Percentiles rank a stretch among this genome's conserved stretches.
Conservation (phyloP, 2,113 vertebrate genomes). For the Phylloscopus whistleri region DNA sequence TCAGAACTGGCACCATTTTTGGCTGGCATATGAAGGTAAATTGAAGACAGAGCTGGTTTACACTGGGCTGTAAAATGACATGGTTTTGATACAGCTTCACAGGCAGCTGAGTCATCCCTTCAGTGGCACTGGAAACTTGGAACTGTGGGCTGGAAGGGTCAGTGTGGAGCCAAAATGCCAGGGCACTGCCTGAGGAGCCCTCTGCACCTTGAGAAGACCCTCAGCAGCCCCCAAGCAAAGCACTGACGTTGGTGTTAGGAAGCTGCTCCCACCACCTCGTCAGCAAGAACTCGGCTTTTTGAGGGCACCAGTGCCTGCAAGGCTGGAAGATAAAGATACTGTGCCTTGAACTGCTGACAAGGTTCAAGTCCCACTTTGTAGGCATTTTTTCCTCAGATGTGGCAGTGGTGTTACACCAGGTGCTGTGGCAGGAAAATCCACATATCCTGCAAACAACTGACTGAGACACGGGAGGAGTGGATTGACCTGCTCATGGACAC, state of each 20-base stretch:
- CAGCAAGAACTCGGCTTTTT: background rate
- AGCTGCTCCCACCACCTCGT: background rate
- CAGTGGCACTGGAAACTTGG: rapidly evolving
- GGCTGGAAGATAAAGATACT: rapidly evolving
- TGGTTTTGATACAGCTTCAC: background rate
- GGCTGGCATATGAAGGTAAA: background rate
- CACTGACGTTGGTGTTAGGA: rapidly evolving
- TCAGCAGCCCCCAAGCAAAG: background rate
- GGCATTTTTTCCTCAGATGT: background rate
- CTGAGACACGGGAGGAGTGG: background rate
- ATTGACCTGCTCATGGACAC: background rate
- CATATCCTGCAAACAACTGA: background rate
- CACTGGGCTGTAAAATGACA: background rate
- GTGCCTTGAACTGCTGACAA: background rate
- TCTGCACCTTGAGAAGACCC: rapidly evolving
- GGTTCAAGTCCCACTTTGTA: background rate
- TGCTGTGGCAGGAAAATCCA: background rate
- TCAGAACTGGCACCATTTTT: background rate
- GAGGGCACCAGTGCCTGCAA: background rate
- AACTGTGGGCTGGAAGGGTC: background rate
- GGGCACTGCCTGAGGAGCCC: rapidly evolving
- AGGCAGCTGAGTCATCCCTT: background rate
- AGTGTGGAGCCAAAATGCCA: rapidly evolving
- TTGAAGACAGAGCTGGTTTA: background rate
- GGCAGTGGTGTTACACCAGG: background rate